Base-by-base conservation (phyloP, 1,140 invertebrate genomes). In the Procambarus clarkii region DNA sequence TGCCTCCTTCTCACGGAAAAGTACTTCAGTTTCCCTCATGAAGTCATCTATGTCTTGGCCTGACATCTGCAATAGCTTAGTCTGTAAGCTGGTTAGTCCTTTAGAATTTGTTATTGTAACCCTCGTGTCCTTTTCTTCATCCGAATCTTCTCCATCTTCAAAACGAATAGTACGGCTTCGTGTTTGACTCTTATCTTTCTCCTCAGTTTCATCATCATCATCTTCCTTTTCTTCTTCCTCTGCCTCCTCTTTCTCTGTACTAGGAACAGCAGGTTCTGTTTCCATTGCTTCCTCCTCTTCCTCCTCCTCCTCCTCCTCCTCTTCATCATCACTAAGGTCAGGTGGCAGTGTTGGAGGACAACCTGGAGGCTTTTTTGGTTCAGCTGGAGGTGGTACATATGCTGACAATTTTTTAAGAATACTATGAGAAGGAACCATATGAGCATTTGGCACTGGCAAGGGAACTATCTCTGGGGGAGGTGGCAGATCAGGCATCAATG, bases 41-140 rank as follows among this genome's bases (percentile, higher is more conserved):
- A 98, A 98, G 77, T 97, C 96, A 93, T 98, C 97, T n/a, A 98
- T 97, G 94, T 98, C 97, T 95, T 98, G 97, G 3, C 97, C 97
- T 24, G 97, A 97, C 93, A 98, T 96, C 9, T 96, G 96, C 90
- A 98, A 95, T 97, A 98, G 98, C 94, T 97, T 96, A 92, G 97
- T 97, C 93, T 98, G 97, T 15, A 98, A 94, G 1, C 96, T 96
- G 1, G 97, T 97, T 2, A 93, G 85, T 44, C 87, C 89, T 54
- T 89, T 82, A 60, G 85, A 82, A 60, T 80, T 81, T 21, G 79
- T 21, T 44, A 87, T n/a, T 60, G 91, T 88, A n/a, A 81, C 69
- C 58, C 85, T 71, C n/a, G 85, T 83, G 48, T 92, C 91, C 45
- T 84, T 84, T 76, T 91, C 92, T 71, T 92, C 89, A 60, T 92